Base-by-base conservation (phyloP, 2,797 vertebrate species). In the Anomalospiza imberbis region DNA sequence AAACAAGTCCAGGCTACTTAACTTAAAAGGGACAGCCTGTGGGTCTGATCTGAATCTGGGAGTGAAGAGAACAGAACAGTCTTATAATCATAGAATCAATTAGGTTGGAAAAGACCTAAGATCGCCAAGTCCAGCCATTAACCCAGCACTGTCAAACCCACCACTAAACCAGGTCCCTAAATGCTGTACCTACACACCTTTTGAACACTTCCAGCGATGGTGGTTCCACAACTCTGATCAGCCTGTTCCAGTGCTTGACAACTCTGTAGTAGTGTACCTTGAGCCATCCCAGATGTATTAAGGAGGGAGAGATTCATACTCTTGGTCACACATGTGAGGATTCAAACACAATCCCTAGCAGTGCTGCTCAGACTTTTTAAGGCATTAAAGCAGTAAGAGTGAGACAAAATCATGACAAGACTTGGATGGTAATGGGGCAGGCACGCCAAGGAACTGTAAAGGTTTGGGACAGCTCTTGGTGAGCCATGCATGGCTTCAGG, bases 61-160 rank as follows among this genome's bases (percentile, higher is more conserved):
- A 85, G 26, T 34, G 13, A 45, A 44, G 20, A 80, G 29, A 90
- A 21, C 19, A 10, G 5, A 20, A 14, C 7, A 36, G 8, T 57
- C 25, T n/a, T 21, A 36, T 9, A 66, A 60, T 66, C 47, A 20
- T 0, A 36, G 36, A 54, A 32, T 48, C 2, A 42, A 66, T 66
- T 53, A 17, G 13, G 13, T 54, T 73, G 18, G 53, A 66, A 48
- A 54, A 66, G 16, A 54, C 26, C 47, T 66, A 32, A 72, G 40
- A 66, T 34, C 5, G 0, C 45, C 0, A 1, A 31, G 40, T 42
- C 6, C 8, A 71, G 12, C 31, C 12, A 42, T 34, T 40, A 54
- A 53, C 47, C 34, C 47, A 54, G 22, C 31, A 47, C 15, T 60
- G 22, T 53, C 26, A 72, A 60, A 26, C 16, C 28, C 22, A n/a